phyloP scores from a whole-genome alignment of 2,113 vertebrate species.

The Brachyhypopomus occidentalis region DNA sequence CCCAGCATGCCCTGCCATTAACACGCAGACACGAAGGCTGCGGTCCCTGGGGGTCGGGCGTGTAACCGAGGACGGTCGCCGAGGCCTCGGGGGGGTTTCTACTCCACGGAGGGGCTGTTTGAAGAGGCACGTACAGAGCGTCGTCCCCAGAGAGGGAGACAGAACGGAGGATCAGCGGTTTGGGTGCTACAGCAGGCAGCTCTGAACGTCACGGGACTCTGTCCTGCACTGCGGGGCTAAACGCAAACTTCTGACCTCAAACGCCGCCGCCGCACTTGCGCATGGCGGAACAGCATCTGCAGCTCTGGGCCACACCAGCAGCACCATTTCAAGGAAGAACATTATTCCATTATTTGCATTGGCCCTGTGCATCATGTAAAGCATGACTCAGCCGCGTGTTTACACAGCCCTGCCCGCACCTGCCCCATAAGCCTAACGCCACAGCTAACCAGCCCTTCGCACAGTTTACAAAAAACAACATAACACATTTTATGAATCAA shows the following conservation, averaged over 20 bases:
- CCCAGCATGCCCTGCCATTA: background rate
- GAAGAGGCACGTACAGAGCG: no score
- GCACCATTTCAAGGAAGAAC: background rate
- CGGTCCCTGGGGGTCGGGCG: background rate
- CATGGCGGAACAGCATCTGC: background rate
- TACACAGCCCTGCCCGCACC: background rate
- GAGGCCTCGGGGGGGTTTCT: no score
- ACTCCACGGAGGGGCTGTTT: no score
- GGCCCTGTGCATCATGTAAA: constrained; percentile 21
- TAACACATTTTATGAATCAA: background rate
- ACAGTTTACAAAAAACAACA: background rate
- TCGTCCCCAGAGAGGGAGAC: no score
- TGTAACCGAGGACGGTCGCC: constrained; percentile 6
- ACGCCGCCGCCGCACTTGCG: background rate
- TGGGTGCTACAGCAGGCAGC: no score
- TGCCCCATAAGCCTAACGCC: background rate
- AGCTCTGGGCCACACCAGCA: background rate
- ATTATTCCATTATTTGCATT: constrained; percentile 32
- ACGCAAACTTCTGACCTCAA: background rate
- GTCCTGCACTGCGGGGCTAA: background rate
- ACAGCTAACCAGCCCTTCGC: background rate
- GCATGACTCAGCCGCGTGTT: background rate
- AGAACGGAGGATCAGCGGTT: no score
- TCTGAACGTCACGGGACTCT: no score
- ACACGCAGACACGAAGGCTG: constrained; percentile 2